These are phyloP conservation scores for Acromyrmex charruanus DNA, from an alignment of 1,140 invertebrate genomes.

Conservation along the genomic window DNA sequence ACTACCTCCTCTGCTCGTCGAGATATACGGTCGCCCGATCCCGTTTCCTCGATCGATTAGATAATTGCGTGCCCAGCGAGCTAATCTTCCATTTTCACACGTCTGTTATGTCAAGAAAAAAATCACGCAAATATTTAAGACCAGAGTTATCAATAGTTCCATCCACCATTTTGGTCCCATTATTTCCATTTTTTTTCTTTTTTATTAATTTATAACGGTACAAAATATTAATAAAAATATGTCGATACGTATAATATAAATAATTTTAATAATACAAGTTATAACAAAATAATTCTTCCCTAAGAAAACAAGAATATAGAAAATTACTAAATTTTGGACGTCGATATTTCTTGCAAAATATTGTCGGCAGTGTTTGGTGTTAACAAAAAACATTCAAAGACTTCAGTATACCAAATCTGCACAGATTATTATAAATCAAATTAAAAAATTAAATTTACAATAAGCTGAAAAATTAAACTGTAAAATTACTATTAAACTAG, in stretches of 20 bases:
- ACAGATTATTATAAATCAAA: neutral
- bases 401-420: neutral
- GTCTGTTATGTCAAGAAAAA: neutral
- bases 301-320: too few species aligned
- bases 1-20: conserved; percentile 40
- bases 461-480: neutral
- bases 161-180: too few species aligned
- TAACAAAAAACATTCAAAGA: neutral
- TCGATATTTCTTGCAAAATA: too few species aligned
- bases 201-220: too few species aligned
- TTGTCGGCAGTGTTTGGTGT: too few species aligned
- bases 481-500: neutral
- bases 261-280: too few species aligned
- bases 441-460: neutral
- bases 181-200: too few species aligned
- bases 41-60: conserved; percentile 9
- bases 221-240: too few species aligned
- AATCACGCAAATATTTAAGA: neutral
- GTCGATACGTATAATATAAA: too few species aligned
- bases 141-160: too few species aligned
- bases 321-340: too few species aligned
- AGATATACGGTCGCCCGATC: conserved; percentile 51
- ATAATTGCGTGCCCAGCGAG: neutral
- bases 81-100: neutral
- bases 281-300: too few species aligned